A percentile compares a stretch with the other conserved stretches of the same genome.
Conservation (phyloP, 2,113 vertebrate genomes). For the Syngnathus typhle region DNA sequence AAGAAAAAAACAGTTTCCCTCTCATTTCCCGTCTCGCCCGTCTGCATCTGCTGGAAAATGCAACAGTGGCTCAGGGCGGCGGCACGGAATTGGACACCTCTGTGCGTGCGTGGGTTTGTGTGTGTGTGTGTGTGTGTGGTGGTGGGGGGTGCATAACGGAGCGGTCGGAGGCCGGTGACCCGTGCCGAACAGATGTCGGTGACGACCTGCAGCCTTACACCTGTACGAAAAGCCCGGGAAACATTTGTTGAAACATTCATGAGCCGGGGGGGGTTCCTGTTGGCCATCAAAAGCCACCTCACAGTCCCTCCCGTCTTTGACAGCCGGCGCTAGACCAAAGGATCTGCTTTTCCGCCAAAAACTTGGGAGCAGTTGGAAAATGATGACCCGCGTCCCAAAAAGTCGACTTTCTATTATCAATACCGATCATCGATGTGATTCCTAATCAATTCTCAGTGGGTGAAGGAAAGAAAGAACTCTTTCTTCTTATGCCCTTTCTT, state of each 20-base stretch:
- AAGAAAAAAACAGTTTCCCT: constrained; percentile 42
- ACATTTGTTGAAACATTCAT: constrained; percentile 77
- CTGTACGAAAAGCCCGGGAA: constrained; percentile 73
- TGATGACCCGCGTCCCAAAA: too few relatives aligned
- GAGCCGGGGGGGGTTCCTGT: constrained; percentile 71
- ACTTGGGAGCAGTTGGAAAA: too few relatives aligned
- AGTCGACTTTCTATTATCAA: too few relatives aligned
- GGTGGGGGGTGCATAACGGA: constrained; percentile 34
- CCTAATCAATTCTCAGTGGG: too few relatives aligned
- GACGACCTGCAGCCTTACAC: constrained; percentile 84
- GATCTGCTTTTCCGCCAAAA: too few relatives aligned
- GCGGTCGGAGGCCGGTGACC: constrained; percentile 35
- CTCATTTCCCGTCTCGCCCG: constrained; percentile 41
- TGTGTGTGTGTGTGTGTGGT: constrained; percentile 39
- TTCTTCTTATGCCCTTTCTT: too few relatives aligned
- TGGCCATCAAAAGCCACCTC: constrained; percentile 70
- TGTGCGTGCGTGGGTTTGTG: neutral
- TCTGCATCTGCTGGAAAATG: constrained; percentile 80
- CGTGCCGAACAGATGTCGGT: constrained; percentile 79
- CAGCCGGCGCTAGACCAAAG: neutral
- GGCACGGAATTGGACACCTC: neutral
- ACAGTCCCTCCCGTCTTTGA: constrained; percentile 3
- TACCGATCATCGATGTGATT: too few relatives aligned
- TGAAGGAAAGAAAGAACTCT: too few relatives aligned
- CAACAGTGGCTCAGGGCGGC: constrained; percentile 70